These are phyloP conservation scores for Lophius americanus DNA, from an alignment of 2,797 vertebrate genomes.

Conservation along the genomic window DNA sequence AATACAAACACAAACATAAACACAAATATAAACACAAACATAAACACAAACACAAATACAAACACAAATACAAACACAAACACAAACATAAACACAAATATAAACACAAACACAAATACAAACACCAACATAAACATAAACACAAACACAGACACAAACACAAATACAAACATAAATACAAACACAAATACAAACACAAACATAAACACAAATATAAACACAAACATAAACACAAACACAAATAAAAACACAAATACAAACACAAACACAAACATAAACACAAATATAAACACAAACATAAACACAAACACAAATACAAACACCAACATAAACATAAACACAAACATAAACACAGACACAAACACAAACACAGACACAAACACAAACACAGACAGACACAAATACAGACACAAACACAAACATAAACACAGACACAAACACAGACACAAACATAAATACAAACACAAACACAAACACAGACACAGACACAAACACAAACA, in stretches of 20 bases:
- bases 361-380: too few species aligned
- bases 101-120: neutral
- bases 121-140: neutral
- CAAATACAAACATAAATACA: neutral
- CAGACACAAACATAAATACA: too few species aligned
- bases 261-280: neutral
- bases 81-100: too few species aligned
- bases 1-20: neutral
- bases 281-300: too few species aligned
- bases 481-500: neutral
- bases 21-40: too few species aligned
- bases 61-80: neutral
- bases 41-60: neutral
- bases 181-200: neutral
- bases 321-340: too few species aligned
- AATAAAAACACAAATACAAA: neutral
- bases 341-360: neutral
- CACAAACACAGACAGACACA: too few species aligned
- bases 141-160: neutral
- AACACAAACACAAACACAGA: neutral
- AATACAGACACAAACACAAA: neutral
- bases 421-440: too few species aligned
- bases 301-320: neutral
- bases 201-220: neutral
- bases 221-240: neutral